Base-by-base conservation (phyloP, 2,113 vertebrate species). In the Eulemur rufifrons region DNA sequence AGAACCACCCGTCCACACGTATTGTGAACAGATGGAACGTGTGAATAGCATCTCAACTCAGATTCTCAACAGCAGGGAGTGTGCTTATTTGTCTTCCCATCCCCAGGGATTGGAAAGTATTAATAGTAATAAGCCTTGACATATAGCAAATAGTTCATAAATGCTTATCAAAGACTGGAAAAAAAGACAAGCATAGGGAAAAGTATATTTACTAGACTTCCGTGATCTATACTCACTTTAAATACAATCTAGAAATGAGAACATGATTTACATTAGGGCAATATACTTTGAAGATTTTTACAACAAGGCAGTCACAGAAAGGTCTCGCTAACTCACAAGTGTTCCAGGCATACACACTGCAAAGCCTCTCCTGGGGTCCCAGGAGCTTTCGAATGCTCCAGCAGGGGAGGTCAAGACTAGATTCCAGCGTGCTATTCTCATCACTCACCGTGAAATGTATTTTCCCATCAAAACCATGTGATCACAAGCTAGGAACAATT, bases 141-240 rank as follows among this genome's bases (percentile, higher is more conserved):
- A 6, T n/a, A 66, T 8, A 78, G 64, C n/a, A 80, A 37, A 29
- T 18, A 54, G 7, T 87, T 86, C 11, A 56, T 61, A 86, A 85
- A 89, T 45, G n/a, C 27, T 95, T 59, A 81, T 15, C 27, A 61
- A 86, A 66, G 64, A 63, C 0, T 74, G 34, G 74, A 29, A 71
- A 74, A 27, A 59, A 88, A 56, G 73, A 80, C 47, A 68, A 68
- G 89, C 34, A 89, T 1, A 74, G 29, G 27, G 17, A 82, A 93
- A 95, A 69, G 59, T 42, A 4, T 71, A 61, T 87, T 96, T 84
- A 95, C 85, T 88, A 61, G 20, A 68, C 15, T 80, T 84, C 54
- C 69, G 95, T 32, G 27, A 87, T 73, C 84, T 83, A 89, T 25
- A 32, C 12, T 66, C 71, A 90, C 21, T 94, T 94, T 78, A 90